phyloP scores from a whole-genome alignment of 2,888 invertebrate species.

The Drosophila sordidula region DNA sequence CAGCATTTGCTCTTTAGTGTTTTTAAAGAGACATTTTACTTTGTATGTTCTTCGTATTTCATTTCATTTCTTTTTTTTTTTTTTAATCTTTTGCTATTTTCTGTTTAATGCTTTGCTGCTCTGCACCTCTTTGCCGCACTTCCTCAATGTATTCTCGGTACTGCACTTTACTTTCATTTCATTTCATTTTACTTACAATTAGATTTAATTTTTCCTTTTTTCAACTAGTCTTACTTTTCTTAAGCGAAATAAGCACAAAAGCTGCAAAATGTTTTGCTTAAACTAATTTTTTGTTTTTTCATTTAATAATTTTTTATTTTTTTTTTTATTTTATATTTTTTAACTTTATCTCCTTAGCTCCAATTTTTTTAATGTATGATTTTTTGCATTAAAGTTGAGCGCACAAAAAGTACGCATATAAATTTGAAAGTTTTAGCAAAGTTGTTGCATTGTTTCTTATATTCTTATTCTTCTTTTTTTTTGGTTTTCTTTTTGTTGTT shows the following conservation, averaged over 20 bases:
- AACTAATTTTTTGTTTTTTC: constrained; percentile 64
- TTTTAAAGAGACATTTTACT: constrained; percentile 59
- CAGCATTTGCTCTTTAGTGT: constrained; percentile 56
- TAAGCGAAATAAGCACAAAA: constrained; percentile 82
- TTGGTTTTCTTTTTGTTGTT: constrained; percentile 34
- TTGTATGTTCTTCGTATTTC: constrained; percentile 38
- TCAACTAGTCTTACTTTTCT: constrained; percentile 81
- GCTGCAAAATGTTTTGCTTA: constrained; percentile 81
- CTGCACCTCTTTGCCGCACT: constrained; percentile 35
- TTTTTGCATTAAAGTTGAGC: constrained; percentile 72
- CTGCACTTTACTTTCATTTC: constrained; percentile 35
- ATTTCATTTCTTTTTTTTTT: constrained; percentile 16
- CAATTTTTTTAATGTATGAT: constrained; percentile 72
- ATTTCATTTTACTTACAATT: constrained; percentile 62
- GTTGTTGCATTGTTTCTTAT: constrained; percentile 49
- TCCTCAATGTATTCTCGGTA: constrained; percentile 24
- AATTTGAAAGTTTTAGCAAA: constrained; percentile 74
- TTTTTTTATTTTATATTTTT: constrained; percentile 37
- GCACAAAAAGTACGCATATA: constrained; percentile 74
- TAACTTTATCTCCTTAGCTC: constrained; percentile 49
- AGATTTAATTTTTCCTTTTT: constrained; percentile 61
- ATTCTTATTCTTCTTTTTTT: constrained; percentile 23
- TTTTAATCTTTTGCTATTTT: constrained; percentile 73
- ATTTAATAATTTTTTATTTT: constrained; percentile 49
- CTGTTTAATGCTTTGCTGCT: constrained; percentile 36